Percentiles rank a stretch among this genome's conserved stretches.
These are phyloP conservation scores for Prionace glauca DNA, from an alignment of 2,797 vertebrate genomes.

Conservation along the genomic window DNA sequence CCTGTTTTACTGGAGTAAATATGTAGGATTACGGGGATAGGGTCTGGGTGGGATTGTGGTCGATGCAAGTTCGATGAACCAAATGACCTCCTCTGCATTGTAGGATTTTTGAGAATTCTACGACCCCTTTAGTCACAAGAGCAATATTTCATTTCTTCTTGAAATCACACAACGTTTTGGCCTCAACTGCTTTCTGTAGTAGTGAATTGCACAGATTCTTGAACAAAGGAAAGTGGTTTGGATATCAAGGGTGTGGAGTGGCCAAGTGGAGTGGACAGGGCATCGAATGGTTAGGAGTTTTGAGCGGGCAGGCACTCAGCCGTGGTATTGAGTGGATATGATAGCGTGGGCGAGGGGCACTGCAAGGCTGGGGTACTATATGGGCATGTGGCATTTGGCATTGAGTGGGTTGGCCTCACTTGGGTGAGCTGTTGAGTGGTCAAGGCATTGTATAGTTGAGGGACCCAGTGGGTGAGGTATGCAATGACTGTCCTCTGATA, in stretches of 20 bases:
- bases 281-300: no score
- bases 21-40: no score
- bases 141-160: no score
- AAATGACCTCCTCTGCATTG: no score
- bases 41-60: no score
- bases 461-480: not conserved
- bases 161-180: no score
- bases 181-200: no score
- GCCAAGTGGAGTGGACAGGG: not conserved
- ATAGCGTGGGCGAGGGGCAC: not conserved
- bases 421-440: not conserved
- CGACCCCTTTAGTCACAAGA: no score
- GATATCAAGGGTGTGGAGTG: not conserved
- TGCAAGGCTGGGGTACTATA: not conserved
- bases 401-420: no score
- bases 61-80: no score
- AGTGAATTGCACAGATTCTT: not conserved
- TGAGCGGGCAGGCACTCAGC: not conserved
- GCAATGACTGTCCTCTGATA: not conserved
- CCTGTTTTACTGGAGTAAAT: not conserved
- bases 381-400: no score
- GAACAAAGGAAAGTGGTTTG: not conserved
- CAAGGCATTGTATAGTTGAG: not conserved
- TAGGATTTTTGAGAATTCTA: no score
- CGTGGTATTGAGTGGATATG: not conserved